Evolutionary conservation across 2,797 vertebrate species (phyloP).

Genomic region (Phalanger gymnotis): DNA sequence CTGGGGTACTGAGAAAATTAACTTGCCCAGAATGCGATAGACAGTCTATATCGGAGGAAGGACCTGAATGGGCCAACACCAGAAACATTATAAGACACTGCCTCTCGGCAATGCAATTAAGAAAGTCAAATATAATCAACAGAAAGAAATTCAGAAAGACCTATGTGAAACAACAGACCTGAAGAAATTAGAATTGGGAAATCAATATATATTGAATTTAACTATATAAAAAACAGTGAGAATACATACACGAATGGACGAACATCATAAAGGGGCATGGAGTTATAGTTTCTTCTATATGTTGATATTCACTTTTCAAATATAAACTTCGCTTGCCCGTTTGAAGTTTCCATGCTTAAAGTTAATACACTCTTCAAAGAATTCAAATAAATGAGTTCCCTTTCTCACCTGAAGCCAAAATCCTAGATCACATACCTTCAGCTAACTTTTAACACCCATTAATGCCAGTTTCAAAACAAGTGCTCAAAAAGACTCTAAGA

Average conservation of each 20-base stretch:
- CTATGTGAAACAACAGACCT: neutral
- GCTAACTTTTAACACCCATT: neutral
- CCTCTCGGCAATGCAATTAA: neutral
- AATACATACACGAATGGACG: neutral
- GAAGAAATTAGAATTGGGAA: neutral
- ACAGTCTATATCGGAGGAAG: neutral
- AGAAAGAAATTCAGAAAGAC: neutral
- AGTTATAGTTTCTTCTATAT: too few species aligned
- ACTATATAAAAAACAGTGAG: neutral
- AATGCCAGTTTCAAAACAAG: neutral
- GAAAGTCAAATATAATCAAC: neutral
- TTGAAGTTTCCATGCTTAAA: neutral
- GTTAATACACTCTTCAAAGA: neutral
- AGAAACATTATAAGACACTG: neutral
- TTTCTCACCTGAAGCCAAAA: neutral
- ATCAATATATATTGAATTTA: neutral
- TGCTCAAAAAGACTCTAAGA: neutral
- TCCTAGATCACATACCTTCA: neutral
- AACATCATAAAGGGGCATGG: neutral
- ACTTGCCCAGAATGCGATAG: neutral
- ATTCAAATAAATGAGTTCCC: neutral
- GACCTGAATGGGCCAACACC: neutral
- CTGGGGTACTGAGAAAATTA: neutral
- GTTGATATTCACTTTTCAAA: neutral
- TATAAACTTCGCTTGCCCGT: neutral